Conservation (phyloP, 1,140 invertebrate species). For the Cherax destructor region DNA sequence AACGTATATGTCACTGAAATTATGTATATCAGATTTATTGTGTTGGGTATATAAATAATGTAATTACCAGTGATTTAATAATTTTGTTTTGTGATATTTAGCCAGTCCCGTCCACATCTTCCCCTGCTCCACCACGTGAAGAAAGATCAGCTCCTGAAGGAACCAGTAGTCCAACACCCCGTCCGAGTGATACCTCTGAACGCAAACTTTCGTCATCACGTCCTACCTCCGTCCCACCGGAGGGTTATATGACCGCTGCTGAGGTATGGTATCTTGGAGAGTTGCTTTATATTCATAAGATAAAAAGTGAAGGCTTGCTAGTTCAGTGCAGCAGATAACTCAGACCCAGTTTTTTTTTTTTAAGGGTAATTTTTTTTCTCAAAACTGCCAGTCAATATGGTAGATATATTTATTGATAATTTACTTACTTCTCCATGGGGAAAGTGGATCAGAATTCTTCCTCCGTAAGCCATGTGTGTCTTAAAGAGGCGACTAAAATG, state of each 20-base stretch:
- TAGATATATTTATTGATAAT: too few species aligned
- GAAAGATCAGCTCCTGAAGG: conserved; percentile 71
- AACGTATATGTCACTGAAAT: too few species aligned
- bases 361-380: too few species aligned
- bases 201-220: conserved; percentile 47
- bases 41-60: not conserved
- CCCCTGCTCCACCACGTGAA: conserved; percentile 64
- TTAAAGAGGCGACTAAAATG: too few species aligned
- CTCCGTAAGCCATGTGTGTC: too few species aligned
- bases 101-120: conserved; percentile 55
- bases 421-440: too few species aligned
- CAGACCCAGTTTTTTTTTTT: not conserved
- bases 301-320: not conserved
- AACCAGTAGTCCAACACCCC: conserved; percentile 70
- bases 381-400: too few species aligned
- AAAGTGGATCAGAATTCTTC: too few species aligned
- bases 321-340: not conserved
- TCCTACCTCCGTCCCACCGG: conserved; percentile 46
- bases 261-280: conserved; percentile 39
- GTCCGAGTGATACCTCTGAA: conserved; percentile 63
- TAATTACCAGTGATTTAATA: not conserved
- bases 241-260: conserved; percentile 55
- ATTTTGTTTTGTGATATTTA: not conserved
- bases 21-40: too few species aligned
- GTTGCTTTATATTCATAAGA: not conserved